Evolutionary conservation across 23 tunicate species (phyloP).

Genomic region (Botrylloides violaceus): DNA sequence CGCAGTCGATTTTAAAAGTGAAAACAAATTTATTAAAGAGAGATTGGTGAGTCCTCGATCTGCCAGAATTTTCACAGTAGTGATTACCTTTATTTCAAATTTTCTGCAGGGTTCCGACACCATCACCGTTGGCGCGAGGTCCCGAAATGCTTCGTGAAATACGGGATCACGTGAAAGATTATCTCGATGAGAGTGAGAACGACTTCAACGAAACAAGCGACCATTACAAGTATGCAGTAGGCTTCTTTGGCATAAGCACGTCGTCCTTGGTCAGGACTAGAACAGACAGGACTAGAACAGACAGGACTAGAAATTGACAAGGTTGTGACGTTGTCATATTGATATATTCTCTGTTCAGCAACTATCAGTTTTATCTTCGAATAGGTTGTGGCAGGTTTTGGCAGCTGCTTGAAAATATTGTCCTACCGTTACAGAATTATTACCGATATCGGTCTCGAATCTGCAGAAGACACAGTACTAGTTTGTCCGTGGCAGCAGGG

Average conservation of each 20-base stretch:
- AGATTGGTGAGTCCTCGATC: constrained; percentile 11
- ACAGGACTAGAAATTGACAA: too few species aligned
- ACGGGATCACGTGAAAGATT: background rate
- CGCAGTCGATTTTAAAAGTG: constrained; percentile 71
- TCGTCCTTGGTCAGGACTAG: too few species aligned
- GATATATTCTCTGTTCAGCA: too few species aligned
- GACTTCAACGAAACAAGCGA: background rate
- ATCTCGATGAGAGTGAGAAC: background rate
- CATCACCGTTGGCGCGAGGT: too few species aligned
- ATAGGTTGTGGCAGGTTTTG: too few species aligned
- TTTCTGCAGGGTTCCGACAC: background rate
- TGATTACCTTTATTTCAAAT: background rate
- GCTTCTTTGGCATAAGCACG: too few species aligned
- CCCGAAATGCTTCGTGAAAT: background rate
- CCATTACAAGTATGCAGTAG: background rate
- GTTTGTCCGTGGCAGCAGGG: background rate
- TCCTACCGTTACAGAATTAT: background rate
- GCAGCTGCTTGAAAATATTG: too few species aligned
- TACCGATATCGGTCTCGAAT: constrained; percentile 6
- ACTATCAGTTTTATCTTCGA: too few species aligned
- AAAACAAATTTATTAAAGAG: constrained; percentile 16
- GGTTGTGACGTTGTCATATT: too few species aligned
- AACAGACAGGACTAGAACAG: too few species aligned
- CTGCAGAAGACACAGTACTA: constrained; percentile 8
- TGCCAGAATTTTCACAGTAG: too few species aligned